Conservation (phyloP, 2,113 vertebrate genomes). For the Sorex fumeus region DNA sequence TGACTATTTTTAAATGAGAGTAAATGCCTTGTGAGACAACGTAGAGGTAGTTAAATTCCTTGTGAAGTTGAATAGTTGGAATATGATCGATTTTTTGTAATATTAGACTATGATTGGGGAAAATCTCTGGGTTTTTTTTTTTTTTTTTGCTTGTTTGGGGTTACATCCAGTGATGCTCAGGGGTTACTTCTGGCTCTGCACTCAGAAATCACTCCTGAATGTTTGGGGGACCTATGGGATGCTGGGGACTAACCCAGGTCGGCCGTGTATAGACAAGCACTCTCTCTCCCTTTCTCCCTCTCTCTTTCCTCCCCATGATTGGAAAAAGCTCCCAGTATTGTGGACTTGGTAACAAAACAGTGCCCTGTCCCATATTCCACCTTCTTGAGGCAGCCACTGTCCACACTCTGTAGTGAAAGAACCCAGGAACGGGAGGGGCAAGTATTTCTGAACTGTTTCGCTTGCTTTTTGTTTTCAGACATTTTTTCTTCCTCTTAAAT, state of each 20-base stretch:
- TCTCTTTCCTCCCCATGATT: not conserved
- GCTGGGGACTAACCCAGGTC: too few relatives aligned
- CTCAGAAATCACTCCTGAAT: too few relatives aligned
- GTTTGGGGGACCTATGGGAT: too few relatives aligned
- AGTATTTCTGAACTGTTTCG: constrained; percentile 49
- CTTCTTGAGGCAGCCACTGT: too few relatives aligned
- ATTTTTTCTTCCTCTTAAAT: constrained; percentile 30
- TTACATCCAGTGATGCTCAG: too few relatives aligned
- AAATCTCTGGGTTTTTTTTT: too few relatives aligned
- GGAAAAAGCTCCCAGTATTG: not conserved
- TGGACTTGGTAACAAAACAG: not conserved
- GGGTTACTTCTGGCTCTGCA: too few relatives aligned
- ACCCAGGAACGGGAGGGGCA: not conserved
- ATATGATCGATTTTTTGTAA: not conserved
- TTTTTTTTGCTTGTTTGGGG: too few relatives aligned
- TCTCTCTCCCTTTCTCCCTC: too few relatives aligned
- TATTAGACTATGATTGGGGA: not conserved
- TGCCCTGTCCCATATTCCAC: not conserved
- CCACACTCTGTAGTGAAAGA: not conserved
- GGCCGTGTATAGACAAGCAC: too few relatives aligned
- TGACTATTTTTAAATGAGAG: constrained; percentile 61
- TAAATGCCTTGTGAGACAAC: constrained; percentile 25
- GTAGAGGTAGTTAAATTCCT: constrained; percentile 43
- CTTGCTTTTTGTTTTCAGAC: constrained; percentile 44
- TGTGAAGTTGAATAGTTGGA: not conserved